Evolutionary conservation across 1,140 invertebrate genomes (phyloP), one percentile per base, ranked within the genome.

Genomic region (Drosophila azteca): DNA sequence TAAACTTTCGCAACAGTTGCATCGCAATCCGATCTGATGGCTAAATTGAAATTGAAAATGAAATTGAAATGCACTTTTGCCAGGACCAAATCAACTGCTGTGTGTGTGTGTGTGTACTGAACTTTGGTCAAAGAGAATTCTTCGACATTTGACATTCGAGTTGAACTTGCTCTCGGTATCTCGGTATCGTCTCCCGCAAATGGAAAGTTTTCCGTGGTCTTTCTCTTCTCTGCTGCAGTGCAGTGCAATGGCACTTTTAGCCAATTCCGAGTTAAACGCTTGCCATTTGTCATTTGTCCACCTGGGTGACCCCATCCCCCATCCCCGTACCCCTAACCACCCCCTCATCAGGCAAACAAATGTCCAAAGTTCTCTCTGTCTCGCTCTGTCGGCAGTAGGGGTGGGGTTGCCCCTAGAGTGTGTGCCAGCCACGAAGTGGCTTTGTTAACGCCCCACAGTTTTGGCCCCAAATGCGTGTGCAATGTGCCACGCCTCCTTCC

Each of bases 221-320:
- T 69, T 68, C 31, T 31, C 2, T 31, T 8, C 31, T n/a, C n/a
- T n/a, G n/a, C n/a, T n/a, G n/a, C n/a, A n/a, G n/a, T 69, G 67
- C 67, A 70, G 65, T 69, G 67, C 67, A 70, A 65, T 65, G 69
- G 67, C 67, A 70, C 65, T 70, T 69, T 54, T 24, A 70, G 74
- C 72, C 78, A 73, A 81, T 79, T 83, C 58, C 53, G 64, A 62
- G 71, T 84, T 79, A 79, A 83, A 83, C 66, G 80, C 41, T 83
- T 79, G 59, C 67, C 80, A 83, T 84, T 84, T 71, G 72, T 83
- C 80, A 83, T 60, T 69, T 68, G 76, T 66, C 68, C 76, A 83
- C 76, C 80, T 79, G 65, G 75, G 49, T 59, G 70, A 63, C 55
- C 57, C 61, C 54, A 17, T 1, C 35, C 48, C 9, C 45, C 2